These are phyloP conservation scores for Periplaneta americana DNA, from an alignment of 1,140 invertebrate species.

Conservation along the genomic window DNA sequence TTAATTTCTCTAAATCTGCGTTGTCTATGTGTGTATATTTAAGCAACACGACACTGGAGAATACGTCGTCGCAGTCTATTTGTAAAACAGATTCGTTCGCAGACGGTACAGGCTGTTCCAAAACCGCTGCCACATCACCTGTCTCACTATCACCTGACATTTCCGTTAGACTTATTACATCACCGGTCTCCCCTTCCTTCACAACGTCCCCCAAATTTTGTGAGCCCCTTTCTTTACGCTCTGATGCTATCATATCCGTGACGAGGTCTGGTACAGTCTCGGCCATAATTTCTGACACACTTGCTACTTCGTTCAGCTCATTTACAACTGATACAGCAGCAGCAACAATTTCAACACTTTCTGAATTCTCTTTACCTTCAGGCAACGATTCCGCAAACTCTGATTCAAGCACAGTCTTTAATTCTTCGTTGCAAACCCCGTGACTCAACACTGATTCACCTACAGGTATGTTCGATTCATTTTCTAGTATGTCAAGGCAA, in stretches of 20 bases:
- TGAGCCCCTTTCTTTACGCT: conserved; percentile 29
- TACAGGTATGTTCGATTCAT: neutral
- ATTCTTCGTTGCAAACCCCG: neutral
- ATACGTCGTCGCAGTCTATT: neutral
- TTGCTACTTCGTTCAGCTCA: neutral
- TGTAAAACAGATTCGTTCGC: neutral
- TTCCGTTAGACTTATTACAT: no score
- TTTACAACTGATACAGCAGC: neutral
- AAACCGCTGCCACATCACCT: neutral
- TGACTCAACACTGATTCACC: neutral
- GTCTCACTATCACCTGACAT: neutral
- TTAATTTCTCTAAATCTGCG: neutral
- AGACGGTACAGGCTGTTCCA: neutral
- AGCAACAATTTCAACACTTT: neutral
- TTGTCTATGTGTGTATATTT: neutral
- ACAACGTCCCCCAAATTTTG: neutral
- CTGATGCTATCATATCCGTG: conserved; percentile 37
- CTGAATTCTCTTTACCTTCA: no score
- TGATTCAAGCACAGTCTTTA: neutral
- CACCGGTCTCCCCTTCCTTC: neutral
- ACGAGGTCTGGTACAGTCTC: conserved; percentile 43
- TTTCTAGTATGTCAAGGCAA: neutral
- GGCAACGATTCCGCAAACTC: no score
- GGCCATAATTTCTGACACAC: conserved; percentile 22
- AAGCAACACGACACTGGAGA: neutral